These are phyloP conservation scores for Macrotis lagotis DNA, from an alignment of 2,113 vertebrate genomes.

Conservation along the genomic window DNA sequence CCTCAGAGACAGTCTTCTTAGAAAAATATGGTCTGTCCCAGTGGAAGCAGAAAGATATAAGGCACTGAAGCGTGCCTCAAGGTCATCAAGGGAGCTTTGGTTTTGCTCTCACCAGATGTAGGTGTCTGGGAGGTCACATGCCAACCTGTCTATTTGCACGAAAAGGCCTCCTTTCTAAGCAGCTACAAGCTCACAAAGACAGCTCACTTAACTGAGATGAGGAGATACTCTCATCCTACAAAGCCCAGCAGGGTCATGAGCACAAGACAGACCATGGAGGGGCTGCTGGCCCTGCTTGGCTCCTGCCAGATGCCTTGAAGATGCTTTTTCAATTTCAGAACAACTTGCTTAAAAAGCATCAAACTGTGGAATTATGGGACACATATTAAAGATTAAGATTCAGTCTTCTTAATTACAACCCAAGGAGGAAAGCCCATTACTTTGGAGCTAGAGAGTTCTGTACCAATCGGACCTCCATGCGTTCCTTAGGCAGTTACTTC, in stretches of 20 bases:
- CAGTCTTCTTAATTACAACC: not conserved
- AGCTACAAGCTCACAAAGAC: not conserved
- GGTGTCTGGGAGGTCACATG: constrained; percentile 33
- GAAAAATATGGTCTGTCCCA: not conserved
- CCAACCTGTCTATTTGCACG: not conserved
- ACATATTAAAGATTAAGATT: constrained; percentile 15
- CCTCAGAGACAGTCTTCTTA: not conserved
- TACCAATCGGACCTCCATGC: not conserved
- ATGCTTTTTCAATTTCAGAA: constrained; percentile 7
- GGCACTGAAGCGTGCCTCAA: not conserved
- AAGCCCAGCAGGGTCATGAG: constrained; percentile 2
- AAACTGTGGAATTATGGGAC: constrained; percentile 36
- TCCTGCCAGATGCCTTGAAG: constrained; percentile 1
- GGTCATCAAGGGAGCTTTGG: not conserved
- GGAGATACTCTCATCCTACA: not conserved
- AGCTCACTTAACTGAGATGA: not conserved
- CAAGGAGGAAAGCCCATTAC: not conserved
- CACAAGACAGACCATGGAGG: not conserved
- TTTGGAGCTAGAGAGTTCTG: not conserved
- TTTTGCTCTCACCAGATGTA: not conserved
- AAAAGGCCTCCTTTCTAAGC: not conserved
- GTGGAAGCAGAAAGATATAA: not conserved
- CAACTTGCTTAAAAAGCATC: constrained; percentile 51
- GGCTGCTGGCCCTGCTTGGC: not conserved
- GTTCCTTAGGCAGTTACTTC: not conserved